phyloP scores from a whole-genome alignment of 2,113 vertebrate genomes.

The Mus musculus region DNA sequence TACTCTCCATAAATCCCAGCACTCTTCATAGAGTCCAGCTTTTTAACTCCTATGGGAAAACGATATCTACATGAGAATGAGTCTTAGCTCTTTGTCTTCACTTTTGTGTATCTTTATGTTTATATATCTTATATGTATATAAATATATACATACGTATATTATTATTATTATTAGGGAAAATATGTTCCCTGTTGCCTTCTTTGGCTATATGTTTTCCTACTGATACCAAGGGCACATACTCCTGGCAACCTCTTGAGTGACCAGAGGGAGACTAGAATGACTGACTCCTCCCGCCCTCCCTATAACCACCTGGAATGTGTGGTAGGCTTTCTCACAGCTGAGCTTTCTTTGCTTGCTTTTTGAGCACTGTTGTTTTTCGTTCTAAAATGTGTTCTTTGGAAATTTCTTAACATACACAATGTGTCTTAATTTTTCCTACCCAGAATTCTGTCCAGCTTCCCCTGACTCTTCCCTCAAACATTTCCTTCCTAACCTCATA shows the following conservation, averaged over 20 bases:
- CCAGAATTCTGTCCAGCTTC: not conserved
- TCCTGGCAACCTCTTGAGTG: not conserved
- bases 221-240: not conserved
- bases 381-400: not conserved
- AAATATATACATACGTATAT: not conserved
- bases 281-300: not conserved
- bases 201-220: not conserved
- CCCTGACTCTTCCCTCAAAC: not conserved
- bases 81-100: not conserved
- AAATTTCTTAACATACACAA: not conserved
- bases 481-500: not conserved
- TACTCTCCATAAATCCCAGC: not conserved
- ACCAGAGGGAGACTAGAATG: not conserved
- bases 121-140: not conserved
- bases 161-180: not conserved
- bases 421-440: not conserved
- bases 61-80: not conserved
- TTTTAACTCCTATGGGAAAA: not conserved
- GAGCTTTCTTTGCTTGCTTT: not conserved
- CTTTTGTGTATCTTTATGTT: conserved; percentile 8
- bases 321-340: not conserved
- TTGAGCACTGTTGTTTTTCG: not conserved
- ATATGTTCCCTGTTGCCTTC: conserved; percentile 3
- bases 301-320: not conserved
- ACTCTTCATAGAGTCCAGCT: not conserved